Percentiles rank a stretch among this genome's conserved stretches.
These are phyloP conservation scores for Epinephelus malabaricus DNA, from an alignment of 2,797 vertebrate species.

Conservation along the genomic window DNA sequence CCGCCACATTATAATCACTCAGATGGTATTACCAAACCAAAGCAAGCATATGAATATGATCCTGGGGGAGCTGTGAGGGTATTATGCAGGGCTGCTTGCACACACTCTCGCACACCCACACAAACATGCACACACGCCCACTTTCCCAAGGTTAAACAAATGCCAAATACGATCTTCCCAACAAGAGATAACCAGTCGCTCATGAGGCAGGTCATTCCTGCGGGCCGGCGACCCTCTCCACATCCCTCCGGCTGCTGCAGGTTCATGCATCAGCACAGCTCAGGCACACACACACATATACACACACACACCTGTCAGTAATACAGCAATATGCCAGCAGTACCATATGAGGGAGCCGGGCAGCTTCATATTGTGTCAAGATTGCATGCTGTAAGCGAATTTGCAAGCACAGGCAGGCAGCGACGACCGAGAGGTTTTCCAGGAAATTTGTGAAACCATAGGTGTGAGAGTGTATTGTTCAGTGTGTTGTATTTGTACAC, in stretches of 20 bases:
- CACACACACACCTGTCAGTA: slow-evolving; percentile 64
- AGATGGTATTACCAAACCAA: slow-evolving; percentile 77
- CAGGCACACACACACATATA: slow-evolving; percentile 28
- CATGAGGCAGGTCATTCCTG: slow-evolving; percentile 72
- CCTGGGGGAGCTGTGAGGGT: slow-evolving; percentile 72
- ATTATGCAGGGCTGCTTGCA: slow-evolving; percentile 61
- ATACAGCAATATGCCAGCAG: slow-evolving; percentile 58
- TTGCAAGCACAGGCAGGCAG: slow-evolving; percentile 44
- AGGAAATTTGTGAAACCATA: slow-evolving; percentile 55
- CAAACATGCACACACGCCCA: slow-evolving; percentile 23
- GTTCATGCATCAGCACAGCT: slow-evolving; percentile 63
- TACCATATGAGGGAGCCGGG: slow-evolving; percentile 56
- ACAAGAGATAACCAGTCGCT: slow-evolving; percentile 75
- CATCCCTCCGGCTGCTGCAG: slow-evolving; percentile 58
- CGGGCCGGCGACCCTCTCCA: slow-evolving; percentile 58
- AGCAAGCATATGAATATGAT: slow-evolving; percentile 79
- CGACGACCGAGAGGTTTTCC: slow-evolving; percentile 36
- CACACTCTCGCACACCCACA: slow-evolving; percentile 26
- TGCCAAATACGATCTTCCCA: slow-evolving; percentile 72
- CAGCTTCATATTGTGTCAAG: slow-evolving; percentile 61
- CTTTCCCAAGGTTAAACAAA: slow-evolving; percentile 84
- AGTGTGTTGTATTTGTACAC: slow-evolving; percentile 44
- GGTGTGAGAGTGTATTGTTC: slow-evolving; percentile 49
- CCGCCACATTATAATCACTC: slow-evolving; percentile 72
- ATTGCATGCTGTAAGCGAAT: slow-evolving; percentile 65